These are phyloP conservation scores for Echeneis naucrates DNA, from an alignment of 2,797 vertebrate genomes.

Conservation along the genomic window DNA sequence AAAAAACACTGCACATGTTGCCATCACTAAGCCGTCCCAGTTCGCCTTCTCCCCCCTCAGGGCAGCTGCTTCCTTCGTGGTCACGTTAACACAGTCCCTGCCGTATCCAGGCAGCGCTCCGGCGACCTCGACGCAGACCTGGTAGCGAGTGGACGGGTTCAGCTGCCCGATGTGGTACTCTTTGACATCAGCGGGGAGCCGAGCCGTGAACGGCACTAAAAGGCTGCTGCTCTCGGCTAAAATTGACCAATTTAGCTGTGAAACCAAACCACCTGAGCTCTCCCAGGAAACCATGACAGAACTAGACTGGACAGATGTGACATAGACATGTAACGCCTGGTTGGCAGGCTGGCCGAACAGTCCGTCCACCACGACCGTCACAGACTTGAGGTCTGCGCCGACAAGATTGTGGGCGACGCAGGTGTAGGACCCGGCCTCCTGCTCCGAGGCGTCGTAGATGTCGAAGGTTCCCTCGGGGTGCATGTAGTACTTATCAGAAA, in stretches of 20 bases:
- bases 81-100: slow-evolving; percentile 90
- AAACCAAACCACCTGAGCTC: slow-evolving; percentile 86
- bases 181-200: slow-evolving; percentile 90
- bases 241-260: slow-evolving; percentile 90
- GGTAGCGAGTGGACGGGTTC: slow-evolving; percentile 89
- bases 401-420: slow-evolving; percentile 94
- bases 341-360: slow-evolving; percentile 80
- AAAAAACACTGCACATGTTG: slow-evolving; percentile 84
- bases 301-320: slow-evolving; percentile 87
- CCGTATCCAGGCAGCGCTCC: slow-evolving; percentile 83
- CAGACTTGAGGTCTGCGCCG: slow-evolving; percentile 91
- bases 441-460: slow-evolving; percentile 86
- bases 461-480: slow-evolving; percentile 93
- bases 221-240: slow-evolving; percentile 76
- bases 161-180: slow-evolving; percentile 92
- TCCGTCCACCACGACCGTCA: slow-evolving; percentile 89
- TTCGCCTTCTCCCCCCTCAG: slow-evolving; percentile 66
- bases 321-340: slow-evolving; percentile 85
- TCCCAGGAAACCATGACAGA: slow-evolving; percentile 93
- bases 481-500: slow-evolving; percentile 89
- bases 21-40: slow-evolving; percentile 80
- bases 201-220: slow-evolving; percentile 83
- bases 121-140: slow-evolving; percentile 90
- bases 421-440: slow-evolving; percentile 91
- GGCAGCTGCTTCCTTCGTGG: slow-evolving; percentile 85